Evolutionary conservation across 2,888 invertebrate species (phyloP).

Genomic region (Augochlorella aurata): DNA sequence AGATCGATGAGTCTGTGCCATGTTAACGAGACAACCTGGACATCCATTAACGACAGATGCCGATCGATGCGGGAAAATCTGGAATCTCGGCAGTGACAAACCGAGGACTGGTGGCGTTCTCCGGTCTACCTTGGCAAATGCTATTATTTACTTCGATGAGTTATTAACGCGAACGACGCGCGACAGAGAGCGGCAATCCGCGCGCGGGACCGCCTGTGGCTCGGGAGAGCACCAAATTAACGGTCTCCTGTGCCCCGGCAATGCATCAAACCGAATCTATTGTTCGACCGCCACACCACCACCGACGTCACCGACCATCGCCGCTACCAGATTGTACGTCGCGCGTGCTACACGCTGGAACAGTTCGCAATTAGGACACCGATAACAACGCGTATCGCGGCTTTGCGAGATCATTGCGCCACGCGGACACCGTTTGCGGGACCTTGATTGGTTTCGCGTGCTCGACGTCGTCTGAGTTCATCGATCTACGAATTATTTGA

Average conservation of each 20-base stretch:
- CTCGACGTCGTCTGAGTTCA: neutral
- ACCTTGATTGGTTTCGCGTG: constrained; percentile 24
- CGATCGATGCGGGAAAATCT: constrained; percentile 50
- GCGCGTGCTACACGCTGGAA: constrained; percentile 54
- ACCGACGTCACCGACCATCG: constrained; percentile 61
- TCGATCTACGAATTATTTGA: neutral
- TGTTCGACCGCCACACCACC: constrained; percentile 67
- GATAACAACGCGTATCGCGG: constrained; percentile 56
- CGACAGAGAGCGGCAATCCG: constrained; percentile 63
- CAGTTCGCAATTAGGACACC: constrained; percentile 61
- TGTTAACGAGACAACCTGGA: constrained; percentile 38
- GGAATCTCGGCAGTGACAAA: constrained; percentile 59
- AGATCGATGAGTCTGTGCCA: constrained; percentile 3
- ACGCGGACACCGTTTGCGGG: constrained; percentile 47
- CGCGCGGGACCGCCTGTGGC: constrained; percentile 66
- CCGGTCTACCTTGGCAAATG: constrained; percentile 42
- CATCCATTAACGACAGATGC: constrained; percentile 44
- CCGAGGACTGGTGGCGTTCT: constrained; percentile 34
- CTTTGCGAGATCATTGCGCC: constrained; percentile 60
- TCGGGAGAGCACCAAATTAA: constrained; percentile 74
- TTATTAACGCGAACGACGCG: constrained; percentile 65
- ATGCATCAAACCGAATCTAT: constrained; percentile 77
- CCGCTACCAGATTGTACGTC: constrained; percentile 60
- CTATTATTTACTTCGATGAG: constrained; percentile 67
- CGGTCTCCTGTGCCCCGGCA: constrained; percentile 67